Percentiles rank a stretch among this genome's conserved stretches.
Evolutionary conservation across 2,888 invertebrate genomes (phyloP).

Genomic region (Cyrtodaria siliqua): DNA sequence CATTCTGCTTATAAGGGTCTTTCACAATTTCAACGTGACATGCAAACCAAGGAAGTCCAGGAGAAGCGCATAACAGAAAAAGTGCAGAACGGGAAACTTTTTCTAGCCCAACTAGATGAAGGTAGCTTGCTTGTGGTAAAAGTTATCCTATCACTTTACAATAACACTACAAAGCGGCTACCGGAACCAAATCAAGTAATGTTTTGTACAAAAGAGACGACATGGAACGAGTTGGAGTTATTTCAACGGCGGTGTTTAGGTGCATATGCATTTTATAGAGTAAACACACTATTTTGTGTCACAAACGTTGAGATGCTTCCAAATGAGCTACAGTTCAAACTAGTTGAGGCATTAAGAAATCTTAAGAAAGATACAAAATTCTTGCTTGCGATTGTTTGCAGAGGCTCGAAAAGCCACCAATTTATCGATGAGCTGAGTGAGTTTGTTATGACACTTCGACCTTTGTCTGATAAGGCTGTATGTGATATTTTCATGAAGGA

Average conservation of each 20-base stretch:
- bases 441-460: constrained; percentile 26
- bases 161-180: constrained; percentile 58
- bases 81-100: constrained; percentile 57
- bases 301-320: constrained; percentile 66
- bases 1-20: constrained; percentile 20
- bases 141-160: constrained; percentile 62
- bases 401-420: constrained; percentile 63
- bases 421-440: constrained; percentile 59
- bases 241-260: constrained; percentile 60
- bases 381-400: constrained; percentile 62
- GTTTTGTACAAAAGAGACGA: constrained; percentile 65
- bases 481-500: constrained; percentile 31
- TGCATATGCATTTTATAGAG: constrained; percentile 9
- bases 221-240: constrained; percentile 64
- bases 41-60: no score
- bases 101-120: constrained; percentile 62
- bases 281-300: constrained; percentile 54
- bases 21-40: no score
- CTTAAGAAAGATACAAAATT: constrained; percentile 18
- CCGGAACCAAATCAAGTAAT: constrained; percentile 69
- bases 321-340: constrained; percentile 63
- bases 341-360: constrained; percentile 56
- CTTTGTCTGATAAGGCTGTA: constrained; percentile 35
- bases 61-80: constrained; percentile 36
- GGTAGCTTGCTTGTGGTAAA: constrained; percentile 57